Percentiles rank a stretch among this genome's conserved stretches.
Conservation (phyloP, 2,797 vertebrate species). For the Hyperoplus immaculatus region DNA sequence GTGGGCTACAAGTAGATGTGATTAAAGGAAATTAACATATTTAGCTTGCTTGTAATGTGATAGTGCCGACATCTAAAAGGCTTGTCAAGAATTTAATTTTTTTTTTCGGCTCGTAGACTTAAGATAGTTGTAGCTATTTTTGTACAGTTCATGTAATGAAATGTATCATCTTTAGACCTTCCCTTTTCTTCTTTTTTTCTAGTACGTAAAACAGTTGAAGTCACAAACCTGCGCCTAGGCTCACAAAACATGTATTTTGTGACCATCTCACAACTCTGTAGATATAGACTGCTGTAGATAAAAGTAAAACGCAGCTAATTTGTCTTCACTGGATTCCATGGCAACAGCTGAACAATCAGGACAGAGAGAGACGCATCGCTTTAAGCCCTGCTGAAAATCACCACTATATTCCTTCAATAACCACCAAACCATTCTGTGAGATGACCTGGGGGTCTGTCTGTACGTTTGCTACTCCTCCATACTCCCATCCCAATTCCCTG, state of each 20-base stretch:
- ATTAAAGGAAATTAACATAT: conserved; percentile 65
- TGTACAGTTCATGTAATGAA: not conserved
- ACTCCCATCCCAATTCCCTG: conserved; percentile 12
- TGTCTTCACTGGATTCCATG: conserved; percentile 74
- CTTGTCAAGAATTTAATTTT: conserved; percentile 26
- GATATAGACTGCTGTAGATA: conserved; percentile 32
- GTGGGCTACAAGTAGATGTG: conserved; percentile 55
- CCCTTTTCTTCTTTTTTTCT: conserved; percentile 1
- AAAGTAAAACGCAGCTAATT: conserved; percentile 53
- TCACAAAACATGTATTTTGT: conserved; percentile 45
- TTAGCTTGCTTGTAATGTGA: conserved; percentile 53
- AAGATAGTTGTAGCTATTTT: conserved; percentile 10
- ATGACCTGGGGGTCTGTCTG: conserved; percentile 46
- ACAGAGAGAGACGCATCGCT: conserved; percentile 55
- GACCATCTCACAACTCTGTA: conserved; percentile 40
- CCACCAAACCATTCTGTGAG: conserved; percentile 49
- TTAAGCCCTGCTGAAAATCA: conserved; percentile 66
- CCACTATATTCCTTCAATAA: conserved; percentile 55
- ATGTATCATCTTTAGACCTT: not conserved
- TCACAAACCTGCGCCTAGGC: conserved; percentile 13
- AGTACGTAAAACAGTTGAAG: not conserved
- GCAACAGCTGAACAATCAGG: conserved; percentile 69
- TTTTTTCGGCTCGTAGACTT: conserved; percentile 22
- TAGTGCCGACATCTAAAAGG: conserved; percentile 37
- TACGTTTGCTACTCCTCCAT: conserved; percentile 43